A percentile compares a stretch with the other conserved stretches of the same genome.
These are phyloP conservation scores for Diabrotica virgifera DNA, from an alignment of 1,140 invertebrate genomes.

Conservation along the genomic window DNA sequence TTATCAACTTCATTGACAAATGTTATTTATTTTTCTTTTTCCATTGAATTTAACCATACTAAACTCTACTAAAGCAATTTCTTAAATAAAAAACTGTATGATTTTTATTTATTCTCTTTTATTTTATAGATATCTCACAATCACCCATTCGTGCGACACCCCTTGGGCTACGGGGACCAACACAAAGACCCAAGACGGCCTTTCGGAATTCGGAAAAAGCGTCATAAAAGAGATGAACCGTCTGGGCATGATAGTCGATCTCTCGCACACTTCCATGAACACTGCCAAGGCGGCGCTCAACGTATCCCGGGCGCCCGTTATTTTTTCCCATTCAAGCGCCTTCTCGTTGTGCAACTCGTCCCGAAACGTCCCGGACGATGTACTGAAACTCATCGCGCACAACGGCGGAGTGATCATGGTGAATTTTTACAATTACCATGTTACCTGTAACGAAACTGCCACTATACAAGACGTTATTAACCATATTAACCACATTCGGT, in stretches of 20 bases:
- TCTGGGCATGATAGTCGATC: conserved; percentile 90
- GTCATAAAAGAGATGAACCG: conserved; percentile 86
- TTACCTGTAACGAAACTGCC: conserved; percentile 75
- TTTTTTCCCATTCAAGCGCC: conserved; percentile 90
- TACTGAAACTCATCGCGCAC: conserved; percentile 73
- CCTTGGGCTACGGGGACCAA: conserved; percentile 83
- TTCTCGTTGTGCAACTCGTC: conserved; percentile 81
- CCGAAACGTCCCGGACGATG: conserved; percentile 84
- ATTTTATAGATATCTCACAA: conserved; percentile 59
- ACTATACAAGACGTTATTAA: conserved; percentile 81
- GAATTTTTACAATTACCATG: conserved; percentile 80
- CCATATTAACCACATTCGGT: conserved; percentile 83
- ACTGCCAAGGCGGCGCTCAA: conserved; percentile 84
- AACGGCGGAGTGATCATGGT: conserved; percentile 90
- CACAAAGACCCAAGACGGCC: conserved; percentile 58
- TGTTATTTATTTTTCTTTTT: too few species aligned
- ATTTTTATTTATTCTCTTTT: conserved; percentile 15
- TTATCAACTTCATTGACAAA: too few species aligned
- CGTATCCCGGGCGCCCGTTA: conserved; percentile 80
- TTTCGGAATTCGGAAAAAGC: conserved; percentile 65
- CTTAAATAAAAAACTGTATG: too few species aligned
- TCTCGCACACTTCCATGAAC: conserved; percentile 83
- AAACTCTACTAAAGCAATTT: too few species aligned
- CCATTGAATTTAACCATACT: too few species aligned
- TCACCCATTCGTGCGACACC: conserved; percentile 73